These are phyloP conservation scores for Tachycineta bicolor DNA, from an alignment of 2,113 vertebrate species.

Conservation along the genomic window DNA sequence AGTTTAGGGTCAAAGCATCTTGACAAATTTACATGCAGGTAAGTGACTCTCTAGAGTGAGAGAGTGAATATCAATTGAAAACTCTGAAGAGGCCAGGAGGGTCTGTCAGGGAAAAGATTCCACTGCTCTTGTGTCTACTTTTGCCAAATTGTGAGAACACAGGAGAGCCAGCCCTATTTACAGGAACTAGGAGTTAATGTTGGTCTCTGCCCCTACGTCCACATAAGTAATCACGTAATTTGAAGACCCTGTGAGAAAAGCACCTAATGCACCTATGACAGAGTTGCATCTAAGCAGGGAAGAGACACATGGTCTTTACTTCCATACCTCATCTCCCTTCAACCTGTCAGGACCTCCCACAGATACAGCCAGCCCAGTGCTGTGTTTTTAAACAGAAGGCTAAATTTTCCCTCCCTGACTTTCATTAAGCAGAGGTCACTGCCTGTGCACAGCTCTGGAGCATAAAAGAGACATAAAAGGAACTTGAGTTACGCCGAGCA, in stretches of 20 bases:
- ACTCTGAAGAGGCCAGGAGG: background rate
- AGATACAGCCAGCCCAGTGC: background rate
- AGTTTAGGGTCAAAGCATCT: background rate
- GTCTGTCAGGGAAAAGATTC: background rate
- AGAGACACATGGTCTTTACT: background rate
- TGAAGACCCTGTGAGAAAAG: background rate
- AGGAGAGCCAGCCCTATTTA: background rate
- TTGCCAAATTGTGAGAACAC: background rate
- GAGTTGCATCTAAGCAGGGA: background rate
- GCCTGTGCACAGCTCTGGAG: background rate
- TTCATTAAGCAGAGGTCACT: background rate
- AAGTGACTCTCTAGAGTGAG: background rate
- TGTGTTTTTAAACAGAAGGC: background rate
- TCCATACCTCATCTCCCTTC: background rate
- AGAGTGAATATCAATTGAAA: background rate
- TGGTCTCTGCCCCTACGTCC: background rate
- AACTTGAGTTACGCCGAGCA: background rate
- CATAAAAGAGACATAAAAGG: constrained; percentile 3
- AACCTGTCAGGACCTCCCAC: background rate
- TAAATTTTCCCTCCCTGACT: background rate
- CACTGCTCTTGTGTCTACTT: background rate
- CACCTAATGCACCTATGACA: background rate
- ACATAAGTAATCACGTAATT: fast-evolving
- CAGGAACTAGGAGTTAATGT: background rate
- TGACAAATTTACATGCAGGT: background rate